Conservation (phyloP, 2,113 vertebrate genomes). For the Gavialis gangeticus region DNA sequence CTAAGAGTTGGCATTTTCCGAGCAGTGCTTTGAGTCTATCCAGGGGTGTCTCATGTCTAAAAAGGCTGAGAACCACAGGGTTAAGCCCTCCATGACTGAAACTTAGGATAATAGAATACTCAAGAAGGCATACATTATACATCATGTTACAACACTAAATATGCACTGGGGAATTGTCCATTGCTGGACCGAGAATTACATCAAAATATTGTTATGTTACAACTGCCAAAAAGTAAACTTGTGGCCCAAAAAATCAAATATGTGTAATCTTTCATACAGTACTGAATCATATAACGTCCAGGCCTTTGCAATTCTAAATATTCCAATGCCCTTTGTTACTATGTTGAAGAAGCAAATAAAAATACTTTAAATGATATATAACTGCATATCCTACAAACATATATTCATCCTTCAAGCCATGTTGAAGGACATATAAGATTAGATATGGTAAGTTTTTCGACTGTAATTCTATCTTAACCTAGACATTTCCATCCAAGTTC, state of each 20-base stretch:
- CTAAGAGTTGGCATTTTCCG: too few species aligned
- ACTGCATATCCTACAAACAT: background rate
- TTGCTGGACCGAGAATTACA: background rate
- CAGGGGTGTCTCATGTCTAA: too few species aligned
- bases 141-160: background rate
- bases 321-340: background rate
- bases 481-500: background rate
- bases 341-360: background rate
- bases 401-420: background rate
- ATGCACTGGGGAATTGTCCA: background rate
- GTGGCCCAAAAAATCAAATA: background rate
- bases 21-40: too few species aligned
- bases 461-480: background rate
- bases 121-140: background rate
- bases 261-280: background rate
- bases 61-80: too few species aligned
- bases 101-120: background rate
- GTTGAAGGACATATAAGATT: background rate
- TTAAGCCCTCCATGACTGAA: background rate
- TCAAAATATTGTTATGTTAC: background rate
- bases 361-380: background rate
- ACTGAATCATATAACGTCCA: background rate
- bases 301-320: background rate
- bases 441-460: background rate
- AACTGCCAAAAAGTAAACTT: background rate